Conservation (phyloP, 2,888 invertebrate genomes). For the Drosophila quinaria region DNA sequence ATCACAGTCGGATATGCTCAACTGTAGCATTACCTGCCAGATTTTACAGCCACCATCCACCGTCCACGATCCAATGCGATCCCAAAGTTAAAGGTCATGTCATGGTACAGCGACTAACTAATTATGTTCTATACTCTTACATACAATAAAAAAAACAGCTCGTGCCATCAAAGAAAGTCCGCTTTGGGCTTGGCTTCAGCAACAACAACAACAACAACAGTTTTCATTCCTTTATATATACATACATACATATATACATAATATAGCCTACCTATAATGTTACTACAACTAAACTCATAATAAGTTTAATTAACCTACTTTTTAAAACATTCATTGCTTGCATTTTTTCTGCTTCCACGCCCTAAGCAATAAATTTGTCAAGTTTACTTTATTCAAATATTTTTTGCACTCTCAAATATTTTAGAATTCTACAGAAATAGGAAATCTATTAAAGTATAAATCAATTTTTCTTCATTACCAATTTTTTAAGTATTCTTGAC, state of each 20-base stretch:
- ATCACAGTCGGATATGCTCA: background rate
- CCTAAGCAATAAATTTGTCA: conserved; percentile 4
- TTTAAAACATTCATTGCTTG: conserved; percentile 22
- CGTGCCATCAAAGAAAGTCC: conserved; percentile 61
- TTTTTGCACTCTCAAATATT: background rate
- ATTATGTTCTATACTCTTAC: conserved; percentile 51
- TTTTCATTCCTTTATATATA: too few species aligned
- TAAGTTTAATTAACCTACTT: conserved; percentile 32
- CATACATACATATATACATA: too few species aligned
- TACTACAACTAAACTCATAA: conserved; percentile 20
- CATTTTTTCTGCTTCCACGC: conserved; percentile 13
- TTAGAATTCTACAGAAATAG: background rate
- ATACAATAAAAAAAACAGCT: conserved; percentile 42
- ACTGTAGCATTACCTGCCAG: background rate
- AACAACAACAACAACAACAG: background rate
- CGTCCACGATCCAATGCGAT: conserved; percentile 27
- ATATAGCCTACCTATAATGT: conserved; percentile 29
- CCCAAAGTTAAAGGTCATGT: conserved; percentile 69
- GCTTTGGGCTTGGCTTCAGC: conserved; percentile 51
- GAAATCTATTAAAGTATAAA: background rate
- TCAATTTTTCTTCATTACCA: too few species aligned
- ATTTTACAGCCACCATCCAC: conserved; percentile 3
- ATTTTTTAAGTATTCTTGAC: too few species aligned
- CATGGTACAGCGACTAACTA: conserved; percentile 79
- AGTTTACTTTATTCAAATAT: background rate